phyloP scores from a whole-genome alignment of 2,797 vertebrate genomes.

The Urophycis tenuis region DNA sequence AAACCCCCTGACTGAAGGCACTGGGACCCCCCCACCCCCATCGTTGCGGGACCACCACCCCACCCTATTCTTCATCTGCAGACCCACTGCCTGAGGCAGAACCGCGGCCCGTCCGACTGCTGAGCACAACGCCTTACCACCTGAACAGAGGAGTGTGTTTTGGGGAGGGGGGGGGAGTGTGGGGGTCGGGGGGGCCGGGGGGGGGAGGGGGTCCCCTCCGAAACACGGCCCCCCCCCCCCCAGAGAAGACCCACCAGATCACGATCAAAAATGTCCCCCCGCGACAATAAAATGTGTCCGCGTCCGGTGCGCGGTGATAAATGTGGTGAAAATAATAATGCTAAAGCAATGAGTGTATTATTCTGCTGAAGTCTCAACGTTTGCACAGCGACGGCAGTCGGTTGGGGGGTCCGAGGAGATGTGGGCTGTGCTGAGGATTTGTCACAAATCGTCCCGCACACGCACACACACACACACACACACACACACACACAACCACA shows the following conservation, averaged over 20 bases:
- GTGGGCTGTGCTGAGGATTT: constrained; percentile 63
- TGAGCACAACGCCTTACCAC: constrained; percentile 80
- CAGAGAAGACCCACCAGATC: constrained; percentile 30
- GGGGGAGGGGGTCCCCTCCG: too few relatives aligned
- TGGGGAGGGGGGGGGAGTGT: constrained; percentile 21
- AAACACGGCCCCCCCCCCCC: constrained; percentile 32
- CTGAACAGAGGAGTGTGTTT: constrained; percentile 67
- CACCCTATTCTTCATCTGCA: constrained; percentile 68
- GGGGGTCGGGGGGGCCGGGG: too few relatives aligned
- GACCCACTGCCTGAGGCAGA: constrained; percentile 90
- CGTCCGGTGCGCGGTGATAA: constrained; percentile 39
- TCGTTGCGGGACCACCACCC: constrained; percentile 63
- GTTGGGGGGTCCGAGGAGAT: constrained; percentile 71
- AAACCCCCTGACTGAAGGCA: constrained; percentile 51
- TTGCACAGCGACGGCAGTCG: constrained; percentile 99
- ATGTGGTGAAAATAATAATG: constrained; percentile 73
- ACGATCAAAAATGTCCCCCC: constrained; percentile 57
- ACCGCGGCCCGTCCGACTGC: constrained; percentile 67
- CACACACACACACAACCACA: too few relatives aligned
- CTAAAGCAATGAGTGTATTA: constrained; percentile 83
- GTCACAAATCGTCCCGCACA: constrained; percentile 46
- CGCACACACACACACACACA: too few relatives aligned
- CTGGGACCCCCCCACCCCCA: constrained; percentile 77
- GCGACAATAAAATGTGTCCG: constrained; percentile 81
- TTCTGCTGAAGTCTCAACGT: constrained; percentile 88